Evolutionary conservation across 1,140 invertebrate species (phyloP).

Genomic region (Hormaphis cornu): DNA sequence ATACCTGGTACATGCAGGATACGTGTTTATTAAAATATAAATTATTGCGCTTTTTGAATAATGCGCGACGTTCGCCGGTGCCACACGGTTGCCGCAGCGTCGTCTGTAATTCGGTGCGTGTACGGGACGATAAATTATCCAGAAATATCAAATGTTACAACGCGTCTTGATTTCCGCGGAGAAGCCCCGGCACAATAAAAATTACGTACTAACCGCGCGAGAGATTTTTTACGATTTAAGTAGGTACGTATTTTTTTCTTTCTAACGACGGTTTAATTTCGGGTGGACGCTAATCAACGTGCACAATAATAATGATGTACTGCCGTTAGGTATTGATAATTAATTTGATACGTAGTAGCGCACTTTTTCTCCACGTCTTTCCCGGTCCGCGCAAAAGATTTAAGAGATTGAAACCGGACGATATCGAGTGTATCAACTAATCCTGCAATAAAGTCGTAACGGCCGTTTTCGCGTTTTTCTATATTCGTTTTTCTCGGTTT

Average conservation of each 20-base stretch:
- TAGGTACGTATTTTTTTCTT: slow-evolving; percentile 10
- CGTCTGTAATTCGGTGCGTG: neutral
- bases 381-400: neutral
- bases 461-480: too few relatives aligned
- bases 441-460: neutral
- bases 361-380: neutral
- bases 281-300: neutral
- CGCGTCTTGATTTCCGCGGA: slow-evolving; percentile 23
- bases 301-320: too few relatives aligned
- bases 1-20: neutral
- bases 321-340: too few relatives aligned
- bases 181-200: neutral
- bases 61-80: neutral
- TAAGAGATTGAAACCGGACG: slow-evolving; percentile 27
- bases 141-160: too few relatives aligned
- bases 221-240: slow-evolving; percentile 15
- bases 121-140: neutral
- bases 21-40: slow-evolving; percentile 4
- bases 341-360: too few relatives aligned
- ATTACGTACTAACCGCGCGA: neutral
- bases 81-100: too few relatives aligned
- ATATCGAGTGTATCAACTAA: neutral
- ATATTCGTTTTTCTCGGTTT: too few relatives aligned
- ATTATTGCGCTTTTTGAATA: slow-evolving; percentile 11
- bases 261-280: neutral